phyloP scores from a whole-genome alignment of 2,113 vertebrate species.

The Saguinus midas region DNA sequence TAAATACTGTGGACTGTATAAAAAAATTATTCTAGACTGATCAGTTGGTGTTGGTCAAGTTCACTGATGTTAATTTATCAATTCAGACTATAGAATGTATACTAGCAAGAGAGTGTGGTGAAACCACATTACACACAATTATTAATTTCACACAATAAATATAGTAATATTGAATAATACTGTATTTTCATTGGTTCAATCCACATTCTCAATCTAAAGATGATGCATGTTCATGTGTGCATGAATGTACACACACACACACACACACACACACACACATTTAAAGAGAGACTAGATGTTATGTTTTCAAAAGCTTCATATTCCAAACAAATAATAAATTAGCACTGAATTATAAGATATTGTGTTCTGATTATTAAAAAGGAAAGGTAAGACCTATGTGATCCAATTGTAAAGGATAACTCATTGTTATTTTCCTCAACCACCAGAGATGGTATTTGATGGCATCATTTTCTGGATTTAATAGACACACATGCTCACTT shows the following conservation, averaged over 20 bases:
- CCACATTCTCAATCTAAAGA: not conserved
- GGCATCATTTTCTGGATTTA: not conserved
- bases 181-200: not conserved
- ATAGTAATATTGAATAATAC: not conserved
- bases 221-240: not conserved
- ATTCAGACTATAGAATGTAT: not conserved
- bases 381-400: not conserved
- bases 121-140: not conserved
- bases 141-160: not conserved
- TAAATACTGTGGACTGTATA: not conserved
- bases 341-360: not conserved
- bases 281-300: not conserved
- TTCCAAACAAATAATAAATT: not conserved
- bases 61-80: not conserved
- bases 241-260: accelerated
- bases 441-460: not conserved
- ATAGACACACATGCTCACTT: not conserved
- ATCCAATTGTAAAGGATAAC: not conserved
- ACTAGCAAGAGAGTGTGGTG: not conserved
- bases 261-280: not conserved
- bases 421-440: not conserved
- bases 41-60: not conserved
- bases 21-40: not conserved
- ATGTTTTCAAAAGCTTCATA: not conserved
- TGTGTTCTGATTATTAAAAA: not conserved